These are phyloP conservation scores for Cantharis lateralis DNA, from an alignment of 2,888 invertebrate genomes.

Conservation along the genomic window DNA sequence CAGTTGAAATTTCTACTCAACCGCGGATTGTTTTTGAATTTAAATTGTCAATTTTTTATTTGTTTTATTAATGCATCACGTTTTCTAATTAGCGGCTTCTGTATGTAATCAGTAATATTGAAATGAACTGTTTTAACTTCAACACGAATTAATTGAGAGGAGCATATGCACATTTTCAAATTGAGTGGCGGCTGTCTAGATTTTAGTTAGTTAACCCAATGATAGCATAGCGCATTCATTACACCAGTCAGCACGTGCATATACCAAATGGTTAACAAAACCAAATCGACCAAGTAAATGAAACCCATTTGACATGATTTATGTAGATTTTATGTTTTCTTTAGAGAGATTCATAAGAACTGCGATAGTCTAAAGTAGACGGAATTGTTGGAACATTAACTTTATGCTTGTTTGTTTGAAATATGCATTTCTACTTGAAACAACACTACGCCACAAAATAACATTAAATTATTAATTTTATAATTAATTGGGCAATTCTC, in stretches of 20 bases:
- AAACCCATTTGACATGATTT: slow-evolving; percentile 19
- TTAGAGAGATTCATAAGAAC: slow-evolving; percentile 16
- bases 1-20: not conserved
- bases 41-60: not conserved
- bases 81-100: not conserved
- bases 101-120: slow-evolving; percentile 3
- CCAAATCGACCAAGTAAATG: slow-evolving; percentile 12
- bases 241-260: slow-evolving; percentile 6
- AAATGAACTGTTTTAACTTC: slow-evolving; percentile 7
- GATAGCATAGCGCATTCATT: slow-evolving; percentile 9
- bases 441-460: not conserved
- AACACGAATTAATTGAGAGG: slow-evolving; percentile 13
- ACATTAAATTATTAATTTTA: not conserved
- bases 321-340: slow-evolving; percentile 17
- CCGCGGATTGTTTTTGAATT: not conserved
- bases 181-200: slow-evolving; percentile 7
- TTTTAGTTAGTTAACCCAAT: slow-evolving; percentile 14
- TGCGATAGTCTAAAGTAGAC: not conserved
- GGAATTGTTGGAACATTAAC: slow-evolving; percentile 14
- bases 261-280: slow-evolving; percentile 13
- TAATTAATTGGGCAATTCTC: not conserved
- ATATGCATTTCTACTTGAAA: slow-evolving; percentile 9
- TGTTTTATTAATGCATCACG: not conserved
- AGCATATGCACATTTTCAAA: slow-evolving; percentile 20
- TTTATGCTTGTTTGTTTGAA: slow-evolving; percentile 18